These are phyloP conservation scores for Gadus macrocephalus DNA, from an alignment of 2,113 vertebrate genomes.

Conservation along the genomic window DNA sequence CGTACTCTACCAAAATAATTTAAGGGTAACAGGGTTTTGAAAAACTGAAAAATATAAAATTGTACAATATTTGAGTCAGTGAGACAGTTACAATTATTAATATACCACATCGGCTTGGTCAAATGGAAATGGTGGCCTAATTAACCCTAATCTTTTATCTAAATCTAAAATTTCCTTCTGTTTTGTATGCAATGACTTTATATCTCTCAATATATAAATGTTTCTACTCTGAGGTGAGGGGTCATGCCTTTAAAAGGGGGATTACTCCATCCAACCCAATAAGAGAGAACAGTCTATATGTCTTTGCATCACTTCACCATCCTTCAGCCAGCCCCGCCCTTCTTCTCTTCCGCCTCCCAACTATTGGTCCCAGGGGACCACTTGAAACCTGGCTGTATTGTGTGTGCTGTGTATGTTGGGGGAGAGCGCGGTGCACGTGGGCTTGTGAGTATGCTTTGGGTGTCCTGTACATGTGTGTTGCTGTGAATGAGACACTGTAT, in stretches of 20 bases:
- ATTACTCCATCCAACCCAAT: slow-evolving; percentile 79
- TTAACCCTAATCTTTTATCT: too few species aligned
- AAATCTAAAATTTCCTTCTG: too few species aligned
- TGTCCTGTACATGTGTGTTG: neutral
- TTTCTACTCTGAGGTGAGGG: slow-evolving; percentile 51
- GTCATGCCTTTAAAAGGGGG: slow-evolving; percentile 71
- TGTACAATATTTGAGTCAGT: too few species aligned
- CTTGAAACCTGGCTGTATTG: slow-evolving; percentile 10
- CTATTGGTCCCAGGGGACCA: slow-evolving; percentile 63
- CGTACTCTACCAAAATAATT: too few species aligned
- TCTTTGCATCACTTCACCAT: slow-evolving; percentile 60
- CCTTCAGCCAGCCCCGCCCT: slow-evolving; percentile 46
- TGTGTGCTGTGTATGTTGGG: neutral
- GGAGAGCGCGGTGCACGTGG: slow-evolving; percentile 11
- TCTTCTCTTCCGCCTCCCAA: slow-evolving; percentile 59
- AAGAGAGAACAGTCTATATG: slow-evolving; percentile 77
- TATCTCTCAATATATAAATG: too few species aligned
- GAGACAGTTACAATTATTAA: too few species aligned
- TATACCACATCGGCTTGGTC: too few species aligned
- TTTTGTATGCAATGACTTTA: too few species aligned
- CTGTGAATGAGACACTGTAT: slow-evolving; percentile 4
- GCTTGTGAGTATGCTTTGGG: neutral
- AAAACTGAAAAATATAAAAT: too few species aligned
- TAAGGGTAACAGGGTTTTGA: too few species aligned
- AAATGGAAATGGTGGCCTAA: too few species aligned